Conservation (phyloP, 2,797 vertebrate genomes). For the Acomys russatus region DNA sequence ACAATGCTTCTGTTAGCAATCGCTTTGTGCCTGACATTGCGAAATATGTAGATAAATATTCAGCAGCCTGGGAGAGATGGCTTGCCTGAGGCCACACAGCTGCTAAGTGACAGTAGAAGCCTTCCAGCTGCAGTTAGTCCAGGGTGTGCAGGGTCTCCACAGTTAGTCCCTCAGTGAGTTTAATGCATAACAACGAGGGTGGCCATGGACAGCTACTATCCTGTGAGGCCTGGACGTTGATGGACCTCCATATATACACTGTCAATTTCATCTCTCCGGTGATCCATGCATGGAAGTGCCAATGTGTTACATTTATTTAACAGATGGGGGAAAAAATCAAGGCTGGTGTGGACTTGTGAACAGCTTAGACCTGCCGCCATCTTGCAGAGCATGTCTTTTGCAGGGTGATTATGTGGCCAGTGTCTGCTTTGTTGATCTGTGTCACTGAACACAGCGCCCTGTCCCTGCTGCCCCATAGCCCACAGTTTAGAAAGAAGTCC, state of each 20-base stretch:
- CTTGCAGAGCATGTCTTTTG: not conserved
- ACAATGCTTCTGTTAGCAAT: not conserved
- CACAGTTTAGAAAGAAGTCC: not conserved
- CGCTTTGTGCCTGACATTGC: not conserved
- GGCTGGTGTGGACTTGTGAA: too few species aligned
- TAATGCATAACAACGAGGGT: too few species aligned
- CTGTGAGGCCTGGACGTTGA: too few species aligned
- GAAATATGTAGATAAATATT: not conserved
- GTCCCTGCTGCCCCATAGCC: not conserved
- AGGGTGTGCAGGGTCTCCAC: not conserved
- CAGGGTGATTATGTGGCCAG: not conserved
- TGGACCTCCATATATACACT: not conserved
- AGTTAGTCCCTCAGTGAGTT: not conserved
- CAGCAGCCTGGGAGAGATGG: not conserved
- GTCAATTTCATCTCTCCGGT: not conserved
- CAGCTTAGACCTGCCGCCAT: not conserved
- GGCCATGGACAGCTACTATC: too few species aligned
- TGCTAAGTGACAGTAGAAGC: not conserved
- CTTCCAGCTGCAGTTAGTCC: not conserved
- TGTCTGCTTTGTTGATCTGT: not conserved
- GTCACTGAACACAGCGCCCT: not conserved
- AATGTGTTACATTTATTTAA: not conserved
- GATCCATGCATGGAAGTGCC: too few species aligned
- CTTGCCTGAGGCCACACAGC: not conserved
- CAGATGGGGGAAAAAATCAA: not conserved